A percentile compares a stretch with the other conserved stretches of the same genome.
These are phyloP conservation scores for Schizopygopsis pylzovi DNA, from an alignment of 2,797 vertebrate genomes.

Conservation along the genomic window DNA sequence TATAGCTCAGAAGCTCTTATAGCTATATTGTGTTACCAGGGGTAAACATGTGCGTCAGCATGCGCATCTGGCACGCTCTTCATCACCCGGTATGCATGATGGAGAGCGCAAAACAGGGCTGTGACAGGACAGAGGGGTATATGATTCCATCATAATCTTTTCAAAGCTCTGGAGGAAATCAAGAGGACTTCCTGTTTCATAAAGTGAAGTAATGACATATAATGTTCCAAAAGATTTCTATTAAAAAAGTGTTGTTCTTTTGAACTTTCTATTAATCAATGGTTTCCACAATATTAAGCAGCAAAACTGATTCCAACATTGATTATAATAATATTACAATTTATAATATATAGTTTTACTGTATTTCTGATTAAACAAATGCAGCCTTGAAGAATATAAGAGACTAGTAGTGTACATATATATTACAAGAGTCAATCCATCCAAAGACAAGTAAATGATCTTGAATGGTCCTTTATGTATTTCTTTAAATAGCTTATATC, in stretches of 20 bases:
- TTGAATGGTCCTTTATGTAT: background rate
- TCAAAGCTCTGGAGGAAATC: background rate
- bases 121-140: conserved; percentile 3
- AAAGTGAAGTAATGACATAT: background rate
- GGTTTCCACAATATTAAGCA: background rate
- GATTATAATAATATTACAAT: background rate
- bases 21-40: conserved; percentile 24
- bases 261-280: background rate
- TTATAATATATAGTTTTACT: background rate
- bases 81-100: conserved; percentile 6
- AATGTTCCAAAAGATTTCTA: background rate
- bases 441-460: background rate
- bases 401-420: background rate
- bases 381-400: background rate
- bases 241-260: background rate
- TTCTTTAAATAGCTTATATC: too few relatives aligned
- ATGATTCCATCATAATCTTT: background rate
- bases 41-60: conserved; percentile 27
- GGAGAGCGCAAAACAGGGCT: background rate
- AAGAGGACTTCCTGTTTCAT: background rate
- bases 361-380: background rate
- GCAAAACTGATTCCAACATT: background rate
- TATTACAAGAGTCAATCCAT: background rate
- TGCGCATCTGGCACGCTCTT: conserved; percentile 13
- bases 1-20: background rate